Evolutionary conservation across 2,888 invertebrate species (phyloP).

Genomic region (Dendrolimus houi): DNA sequence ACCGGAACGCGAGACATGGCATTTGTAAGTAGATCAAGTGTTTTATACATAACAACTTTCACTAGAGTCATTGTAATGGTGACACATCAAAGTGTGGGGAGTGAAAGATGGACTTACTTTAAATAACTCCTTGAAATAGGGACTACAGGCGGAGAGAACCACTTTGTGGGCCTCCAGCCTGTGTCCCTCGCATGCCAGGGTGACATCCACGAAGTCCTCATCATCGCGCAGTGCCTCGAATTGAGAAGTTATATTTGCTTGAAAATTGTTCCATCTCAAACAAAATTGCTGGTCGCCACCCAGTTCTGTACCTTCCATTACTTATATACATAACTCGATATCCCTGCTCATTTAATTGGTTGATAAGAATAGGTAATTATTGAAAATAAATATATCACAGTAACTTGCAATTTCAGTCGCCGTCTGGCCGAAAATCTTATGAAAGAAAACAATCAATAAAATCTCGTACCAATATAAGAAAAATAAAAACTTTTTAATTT

Average conservation of each 20-base stretch:
- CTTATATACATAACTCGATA: slow-evolving; percentile 77
- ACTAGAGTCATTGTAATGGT: slow-evolving; percentile 77
- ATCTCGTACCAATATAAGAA: slow-evolving; percentile 77
- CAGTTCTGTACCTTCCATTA: slow-evolving; percentile 78
- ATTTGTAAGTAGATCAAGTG: slow-evolving; percentile 77
- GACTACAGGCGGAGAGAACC: slow-evolving; percentile 90
- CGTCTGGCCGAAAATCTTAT: slow-evolving; percentile 76
- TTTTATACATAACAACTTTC: slow-evolving; percentile 77
- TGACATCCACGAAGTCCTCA: slow-evolving; percentile 93
- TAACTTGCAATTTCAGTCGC: slow-evolving; percentile 76
- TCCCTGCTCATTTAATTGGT: slow-evolving; percentile 76
- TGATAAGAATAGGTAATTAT: slow-evolving; percentile 74
- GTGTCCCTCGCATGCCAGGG: slow-evolving; percentile 90
- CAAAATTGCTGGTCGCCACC: slow-evolving; percentile 90
- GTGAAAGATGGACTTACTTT: slow-evolving; percentile 82
- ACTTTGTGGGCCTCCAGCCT: slow-evolving; percentile 91
- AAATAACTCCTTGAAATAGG: slow-evolving; percentile 91
- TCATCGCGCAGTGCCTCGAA: slow-evolving; percentile 89
- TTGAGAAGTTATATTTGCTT: slow-evolving; percentile 90
- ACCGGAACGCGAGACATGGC: slow-evolving; percentile 76
- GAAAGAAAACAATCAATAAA: slow-evolving; percentile 79
- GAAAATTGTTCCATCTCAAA: slow-evolving; percentile 93
- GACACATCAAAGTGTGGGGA: slow-evolving; percentile 76
- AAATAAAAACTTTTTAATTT: slow-evolving; percentile 77
- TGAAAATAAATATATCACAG: slow-evolving; percentile 77